Evolutionary conservation across 2,113 vertebrate species (phyloP).

Genomic region (Dermatemys mawii): DNA sequence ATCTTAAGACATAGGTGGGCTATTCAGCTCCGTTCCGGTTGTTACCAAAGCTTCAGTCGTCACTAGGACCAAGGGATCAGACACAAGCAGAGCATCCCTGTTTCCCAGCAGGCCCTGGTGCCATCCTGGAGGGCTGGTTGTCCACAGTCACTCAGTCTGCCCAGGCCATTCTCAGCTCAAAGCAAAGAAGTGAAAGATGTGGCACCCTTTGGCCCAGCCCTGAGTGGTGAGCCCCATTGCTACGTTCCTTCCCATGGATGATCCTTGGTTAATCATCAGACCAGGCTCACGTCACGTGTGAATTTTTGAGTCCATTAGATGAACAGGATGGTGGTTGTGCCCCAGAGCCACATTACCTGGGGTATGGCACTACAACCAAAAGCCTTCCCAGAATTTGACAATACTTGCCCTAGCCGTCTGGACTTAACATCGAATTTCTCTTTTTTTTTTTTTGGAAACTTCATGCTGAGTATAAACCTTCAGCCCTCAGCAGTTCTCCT

Average conservation of each 20-base stretch:
- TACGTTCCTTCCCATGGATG: neutral
- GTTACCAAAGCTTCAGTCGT: neutral
- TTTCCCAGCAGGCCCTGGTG: neutral
- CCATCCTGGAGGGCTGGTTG: neutral
- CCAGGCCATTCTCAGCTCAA: neutral
- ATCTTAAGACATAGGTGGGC: neutral
- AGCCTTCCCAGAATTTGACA: neutral
- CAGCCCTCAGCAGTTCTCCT: neutral
- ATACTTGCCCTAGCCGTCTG: fast-evolving
- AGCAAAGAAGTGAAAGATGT: neutral
- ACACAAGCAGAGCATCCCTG: neutral
- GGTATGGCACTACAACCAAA: neutral
- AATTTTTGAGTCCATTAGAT: neutral
- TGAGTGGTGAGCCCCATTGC: neutral
- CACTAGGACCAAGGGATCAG: neutral
- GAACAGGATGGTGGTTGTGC: neutral
- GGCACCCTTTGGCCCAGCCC: neutral
- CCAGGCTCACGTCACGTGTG: neutral
- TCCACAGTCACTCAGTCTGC: neutral
- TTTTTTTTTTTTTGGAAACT: neutral
- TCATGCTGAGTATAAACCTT: neutral
- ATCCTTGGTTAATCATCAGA: neutral
- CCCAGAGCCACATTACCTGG: neutral
- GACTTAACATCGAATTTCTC: neutral
- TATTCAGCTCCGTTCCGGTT: neutral